These are phyloP conservation scores for Micronycteris hirsuta DNA, from an alignment of 2,113 vertebrate genomes.

Conservation along the genomic window DNA sequence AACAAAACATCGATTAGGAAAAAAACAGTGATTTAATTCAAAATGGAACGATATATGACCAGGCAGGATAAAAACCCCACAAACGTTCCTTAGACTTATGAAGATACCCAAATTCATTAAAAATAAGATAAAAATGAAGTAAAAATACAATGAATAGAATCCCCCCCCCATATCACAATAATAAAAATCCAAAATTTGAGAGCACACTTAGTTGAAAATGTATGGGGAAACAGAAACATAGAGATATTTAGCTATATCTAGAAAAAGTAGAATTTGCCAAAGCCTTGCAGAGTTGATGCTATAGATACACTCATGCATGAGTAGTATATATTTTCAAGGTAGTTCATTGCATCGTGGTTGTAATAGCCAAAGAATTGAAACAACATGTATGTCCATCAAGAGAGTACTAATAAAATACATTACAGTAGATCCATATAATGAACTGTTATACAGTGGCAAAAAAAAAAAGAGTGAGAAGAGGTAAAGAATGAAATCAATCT, in stretches of 20 bases:
- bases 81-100: neutral
- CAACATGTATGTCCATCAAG: neutral
- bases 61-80: neutral
- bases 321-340: neutral
- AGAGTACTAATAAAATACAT: neutral
- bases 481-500: neutral
- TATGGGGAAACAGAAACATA: neutral
- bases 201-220: neutral
- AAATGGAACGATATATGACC: neutral
- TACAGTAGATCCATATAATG: neutral
- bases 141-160: neutral
- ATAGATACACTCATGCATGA: neutral
- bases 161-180: neutral
- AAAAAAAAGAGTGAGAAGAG: neutral
- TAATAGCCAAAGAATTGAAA: neutral
- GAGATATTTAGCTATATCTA: neutral
- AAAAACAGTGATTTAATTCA: neutral
- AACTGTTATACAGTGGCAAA: neutral
- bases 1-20: neutral
- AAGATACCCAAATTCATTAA: neutral
- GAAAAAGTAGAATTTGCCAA: neutral
- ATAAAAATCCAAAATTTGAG: neutral
- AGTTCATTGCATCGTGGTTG: neutral
- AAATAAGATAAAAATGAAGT: neutral
- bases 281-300: neutral